Percentiles rank a stretch among this genome's conserved stretches.
These are phyloP conservation scores for Sitophilus oryzae DNA, from an alignment of 1,140 invertebrate species.

Conservation along the genomic window DNA sequence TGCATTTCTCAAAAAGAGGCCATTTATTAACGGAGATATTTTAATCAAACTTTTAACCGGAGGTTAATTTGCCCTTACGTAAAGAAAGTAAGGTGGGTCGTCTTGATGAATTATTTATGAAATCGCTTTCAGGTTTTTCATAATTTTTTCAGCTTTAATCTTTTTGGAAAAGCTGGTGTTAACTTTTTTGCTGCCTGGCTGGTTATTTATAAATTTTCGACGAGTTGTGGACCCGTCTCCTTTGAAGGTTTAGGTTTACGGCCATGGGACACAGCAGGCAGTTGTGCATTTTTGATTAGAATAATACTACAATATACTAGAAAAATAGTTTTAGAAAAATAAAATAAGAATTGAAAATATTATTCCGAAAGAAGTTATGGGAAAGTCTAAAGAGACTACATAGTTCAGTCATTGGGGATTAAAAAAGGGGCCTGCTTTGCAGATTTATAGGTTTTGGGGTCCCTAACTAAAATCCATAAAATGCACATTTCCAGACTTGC, in stretches of 20 bases:
- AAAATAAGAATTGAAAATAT: no score
- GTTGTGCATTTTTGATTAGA: background rate
- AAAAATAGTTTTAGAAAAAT: no score
- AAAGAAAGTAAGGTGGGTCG: constrained; percentile 21
- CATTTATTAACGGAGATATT: constrained; percentile 25
- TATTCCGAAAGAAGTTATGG: no score
- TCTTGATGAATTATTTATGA: constrained; percentile 27
- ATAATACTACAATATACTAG: no score
- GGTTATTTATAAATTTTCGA: constrained; percentile 21
- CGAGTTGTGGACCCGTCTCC: background rate
- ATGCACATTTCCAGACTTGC: no score
- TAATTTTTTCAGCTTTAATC: constrained; percentile 26
- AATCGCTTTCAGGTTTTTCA: constrained; percentile 24
- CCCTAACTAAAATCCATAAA: no score
- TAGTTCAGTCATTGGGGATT: no score
- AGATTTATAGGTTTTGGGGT: no score
- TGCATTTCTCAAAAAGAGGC: background rate
- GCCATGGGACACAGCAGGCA: background rate
- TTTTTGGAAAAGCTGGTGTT: constrained; percentile 17
- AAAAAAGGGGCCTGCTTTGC: no score
- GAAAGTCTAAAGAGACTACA: no score
- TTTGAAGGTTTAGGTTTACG: background rate
- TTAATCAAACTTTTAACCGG: constrained; percentile 26
- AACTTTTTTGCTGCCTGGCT: constrained; percentile 20
- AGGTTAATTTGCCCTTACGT: constrained; percentile 24